phyloP scores from a whole-genome alignment of 2,113 vertebrate genomes.

The Callipepla squamata region DNA sequence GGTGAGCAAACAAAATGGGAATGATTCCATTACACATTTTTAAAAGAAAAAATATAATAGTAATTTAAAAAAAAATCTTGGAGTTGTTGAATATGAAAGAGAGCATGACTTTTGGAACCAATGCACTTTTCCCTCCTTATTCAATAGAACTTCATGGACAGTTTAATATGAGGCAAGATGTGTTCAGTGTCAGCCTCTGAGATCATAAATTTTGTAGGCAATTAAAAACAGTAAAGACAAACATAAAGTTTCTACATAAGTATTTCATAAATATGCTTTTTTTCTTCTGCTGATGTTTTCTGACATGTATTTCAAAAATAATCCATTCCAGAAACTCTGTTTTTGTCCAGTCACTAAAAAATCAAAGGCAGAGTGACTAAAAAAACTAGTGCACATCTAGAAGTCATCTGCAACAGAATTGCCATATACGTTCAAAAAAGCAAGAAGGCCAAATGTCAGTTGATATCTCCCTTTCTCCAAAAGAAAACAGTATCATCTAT shows the following conservation, averaged over 20 bases:
- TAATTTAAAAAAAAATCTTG: neutral
- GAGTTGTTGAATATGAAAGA: neutral
- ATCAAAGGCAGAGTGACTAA: neutral
- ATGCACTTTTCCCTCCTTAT: neutral
- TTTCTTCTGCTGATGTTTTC: neutral
- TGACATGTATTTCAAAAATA: neutral
- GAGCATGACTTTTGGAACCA: neutral
- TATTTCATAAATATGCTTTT: neutral
- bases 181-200: neutral
- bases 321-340: neutral
- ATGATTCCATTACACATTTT: neutral
- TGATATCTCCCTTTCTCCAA: neutral
- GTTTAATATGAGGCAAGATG: neutral
- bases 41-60: neutral
- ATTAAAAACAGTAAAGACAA: neutral
- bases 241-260: neutral
- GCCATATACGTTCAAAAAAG: neutral
- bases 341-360: neutral
- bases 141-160: neutral
- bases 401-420: neutral
- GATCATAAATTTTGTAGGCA: neutral
- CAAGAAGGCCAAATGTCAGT: neutral
- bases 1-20: neutral
- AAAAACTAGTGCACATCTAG: neutral
- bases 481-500: conserved; percentile 20